Percentiles rank a stretch among this genome's conserved stretches.
Evolutionary conservation across 2,888 invertebrate genomes (phyloP).

Genomic region (Hermodice carunculata): DNA sequence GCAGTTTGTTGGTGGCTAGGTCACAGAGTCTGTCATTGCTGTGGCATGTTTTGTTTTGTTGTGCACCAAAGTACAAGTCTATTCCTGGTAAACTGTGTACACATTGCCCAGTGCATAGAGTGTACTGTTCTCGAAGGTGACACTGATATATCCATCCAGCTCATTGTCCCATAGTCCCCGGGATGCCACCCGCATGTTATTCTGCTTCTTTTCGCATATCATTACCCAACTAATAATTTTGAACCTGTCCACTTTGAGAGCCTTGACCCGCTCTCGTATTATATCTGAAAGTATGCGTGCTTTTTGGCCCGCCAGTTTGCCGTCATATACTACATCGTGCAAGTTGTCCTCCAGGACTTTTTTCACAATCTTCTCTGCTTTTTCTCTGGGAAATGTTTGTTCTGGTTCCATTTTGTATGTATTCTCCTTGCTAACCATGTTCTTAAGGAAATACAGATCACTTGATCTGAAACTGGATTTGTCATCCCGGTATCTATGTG

Average conservation of each 20-base stretch:
- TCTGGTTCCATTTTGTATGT: conserved; percentile 3
- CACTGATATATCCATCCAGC: neutral
- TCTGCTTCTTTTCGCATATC: neutral
- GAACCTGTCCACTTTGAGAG: neutral
- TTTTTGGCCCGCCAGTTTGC: neutral
- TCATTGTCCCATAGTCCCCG: conserved; percentile 3
- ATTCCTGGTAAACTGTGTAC: conserved; percentile 4
- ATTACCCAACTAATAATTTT: conserved; percentile 9
- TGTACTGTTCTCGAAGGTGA: neutral
- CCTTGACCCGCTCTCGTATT: neutral
- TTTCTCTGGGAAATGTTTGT: neutral
- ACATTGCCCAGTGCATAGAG: neutral
- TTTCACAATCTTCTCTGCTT: neutral
- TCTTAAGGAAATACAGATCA: neutral
- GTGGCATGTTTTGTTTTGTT: no score
- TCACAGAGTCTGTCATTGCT: no score
- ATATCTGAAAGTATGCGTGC: conserved; percentile 3
- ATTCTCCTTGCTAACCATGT: neutral
- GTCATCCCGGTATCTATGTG: neutral
- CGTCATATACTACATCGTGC: neutral
- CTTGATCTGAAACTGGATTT: neutral
- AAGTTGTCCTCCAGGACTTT: neutral
- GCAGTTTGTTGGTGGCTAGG: no score
- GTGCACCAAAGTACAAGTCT: no score
- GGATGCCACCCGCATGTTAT: neutral